phyloP scores from a whole-genome alignment of 1,140 invertebrate species.

The Paralvinella palmiformis region DNA sequence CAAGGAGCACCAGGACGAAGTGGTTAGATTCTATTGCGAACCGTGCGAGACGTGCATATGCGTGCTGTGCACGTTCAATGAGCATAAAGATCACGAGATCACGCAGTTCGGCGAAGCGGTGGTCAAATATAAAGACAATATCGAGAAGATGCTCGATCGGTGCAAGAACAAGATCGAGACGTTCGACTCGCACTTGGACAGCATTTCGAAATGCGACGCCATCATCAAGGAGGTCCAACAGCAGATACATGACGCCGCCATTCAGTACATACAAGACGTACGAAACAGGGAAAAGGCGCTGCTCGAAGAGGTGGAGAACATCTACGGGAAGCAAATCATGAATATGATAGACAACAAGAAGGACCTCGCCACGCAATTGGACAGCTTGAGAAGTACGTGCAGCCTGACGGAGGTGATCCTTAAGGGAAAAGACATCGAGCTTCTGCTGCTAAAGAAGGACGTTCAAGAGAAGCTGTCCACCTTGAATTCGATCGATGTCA shows the following conservation, averaged over 20 bases:
- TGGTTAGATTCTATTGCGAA: conserved; percentile 48
- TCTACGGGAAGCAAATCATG: conserved; percentile 48
- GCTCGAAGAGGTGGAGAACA: conserved; percentile 45
- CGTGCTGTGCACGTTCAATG: conserved; percentile 51
- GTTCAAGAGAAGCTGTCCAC: conserved; percentile 48
- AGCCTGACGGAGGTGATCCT: conserved; percentile 48
- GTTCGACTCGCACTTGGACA: conserved; percentile 40
- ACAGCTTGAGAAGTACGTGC: conserved; percentile 49
- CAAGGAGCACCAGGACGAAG: conserved; percentile 44
- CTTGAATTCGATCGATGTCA: conserved; percentile 39
- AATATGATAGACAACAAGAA: conserved; percentile 40
- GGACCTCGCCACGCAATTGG: conserved; percentile 45
- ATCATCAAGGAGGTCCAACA: conserved; percentile 46
- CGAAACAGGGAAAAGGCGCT: conserved; percentile 43
- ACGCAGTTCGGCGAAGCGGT: conserved; percentile 48
- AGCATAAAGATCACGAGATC: conserved; percentile 52
- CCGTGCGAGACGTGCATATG: conserved; percentile 50
- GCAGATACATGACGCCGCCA: conserved; percentile 43
- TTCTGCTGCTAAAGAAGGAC: conserved; percentile 50
- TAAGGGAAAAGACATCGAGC: conserved; percentile 51
- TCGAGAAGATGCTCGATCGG: conserved; percentile 37
- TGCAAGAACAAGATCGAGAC: conserved; percentile 45
- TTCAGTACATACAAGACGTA: conserved; percentile 45
- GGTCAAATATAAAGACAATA: conserved; percentile 46
- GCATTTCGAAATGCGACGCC: conserved; percentile 38